Conservation (phyloP, 2,113 vertebrate genomes). For the Aptenodytes patagonicus region DNA sequence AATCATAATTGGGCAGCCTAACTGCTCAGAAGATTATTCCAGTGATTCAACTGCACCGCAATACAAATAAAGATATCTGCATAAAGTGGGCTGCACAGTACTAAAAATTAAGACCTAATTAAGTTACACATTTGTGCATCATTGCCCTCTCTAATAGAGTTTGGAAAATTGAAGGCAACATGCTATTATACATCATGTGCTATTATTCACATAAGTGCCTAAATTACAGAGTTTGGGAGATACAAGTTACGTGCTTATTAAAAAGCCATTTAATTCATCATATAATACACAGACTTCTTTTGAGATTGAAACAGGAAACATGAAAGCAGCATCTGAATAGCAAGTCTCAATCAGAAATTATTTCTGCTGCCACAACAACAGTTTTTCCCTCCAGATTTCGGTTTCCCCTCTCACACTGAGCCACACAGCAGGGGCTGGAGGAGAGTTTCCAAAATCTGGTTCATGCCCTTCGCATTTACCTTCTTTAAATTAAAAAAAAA, state of each 20-base stretch:
- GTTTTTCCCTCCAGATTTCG: not conserved
- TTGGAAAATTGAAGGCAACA: slow-evolving; percentile 21
- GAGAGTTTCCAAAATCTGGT: not conserved
- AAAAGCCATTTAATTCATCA: slow-evolving; percentile 43
- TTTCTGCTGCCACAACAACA: slow-evolving; percentile 33
- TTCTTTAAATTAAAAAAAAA: not conserved
- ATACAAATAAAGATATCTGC: not conserved
- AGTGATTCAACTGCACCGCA: not conserved
- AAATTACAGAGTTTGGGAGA: slow-evolving; percentile 49
- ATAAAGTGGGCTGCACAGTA: slow-evolving; percentile 18
- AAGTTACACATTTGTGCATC: slow-evolving; percentile 35
- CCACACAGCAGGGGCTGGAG: not conserved
- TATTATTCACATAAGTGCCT: slow-evolving; percentile 52
- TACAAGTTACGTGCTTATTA: slow-evolving; percentile 17
- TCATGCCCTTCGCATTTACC: not conserved
- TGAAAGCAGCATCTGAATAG: not conserved
- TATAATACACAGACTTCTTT: slow-evolving; percentile 8
- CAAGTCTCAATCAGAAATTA: slow-evolving; percentile 22
- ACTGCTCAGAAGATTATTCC: not conserved
- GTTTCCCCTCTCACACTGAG: not conserved
- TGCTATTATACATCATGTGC: slow-evolving; percentile 35
- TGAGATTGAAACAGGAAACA: not conserved
- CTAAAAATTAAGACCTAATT: slow-evolving; percentile 43
- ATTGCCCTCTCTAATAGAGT: slow-evolving; percentile 11
- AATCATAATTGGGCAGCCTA: not conserved